Percentiles rank a stretch among this genome's conserved stretches.
Evolutionary conservation across 2,888 invertebrate species (phyloP).

Genomic region (Diloba caeruleocephala): DNA sequence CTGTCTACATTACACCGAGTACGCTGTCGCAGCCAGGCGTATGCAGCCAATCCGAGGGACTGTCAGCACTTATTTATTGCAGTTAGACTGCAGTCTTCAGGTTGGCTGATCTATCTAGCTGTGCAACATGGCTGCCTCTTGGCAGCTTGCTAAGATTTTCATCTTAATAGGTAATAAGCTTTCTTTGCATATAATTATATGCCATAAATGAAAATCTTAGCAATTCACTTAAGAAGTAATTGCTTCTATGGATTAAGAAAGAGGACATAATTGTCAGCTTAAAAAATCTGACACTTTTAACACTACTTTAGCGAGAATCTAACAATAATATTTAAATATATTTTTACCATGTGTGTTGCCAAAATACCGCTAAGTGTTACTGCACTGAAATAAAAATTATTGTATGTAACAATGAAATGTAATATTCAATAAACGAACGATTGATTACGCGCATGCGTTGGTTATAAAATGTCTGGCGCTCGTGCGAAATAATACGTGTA

Average conservation of each 20-base stretch:
- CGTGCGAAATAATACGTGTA: constrained; percentile 68
- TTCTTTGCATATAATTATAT: too few species aligned
- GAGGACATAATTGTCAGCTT: not conserved
- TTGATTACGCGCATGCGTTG: constrained; percentile 49
- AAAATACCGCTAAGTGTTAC: too few species aligned
- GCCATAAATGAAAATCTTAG: constrained; percentile 23
- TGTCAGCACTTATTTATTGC: constrained; percentile 39
- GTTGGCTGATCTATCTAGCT: constrained; percentile 24
- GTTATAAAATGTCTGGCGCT: constrained; percentile 60
- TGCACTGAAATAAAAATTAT: constrained; percentile 1
- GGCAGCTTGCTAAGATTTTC: too few species aligned
- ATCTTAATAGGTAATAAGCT: too few species aligned
- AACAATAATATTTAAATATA: not conserved
- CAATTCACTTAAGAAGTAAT: constrained; percentile 22
- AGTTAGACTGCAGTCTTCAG: constrained; percentile 14
- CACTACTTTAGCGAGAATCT: not conserved
- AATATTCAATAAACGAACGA: constrained; percentile 47
- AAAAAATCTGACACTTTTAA: not conserved
- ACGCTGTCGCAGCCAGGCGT: not conserved
- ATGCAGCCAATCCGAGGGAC: constrained; percentile 9
- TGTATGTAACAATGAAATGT: constrained; percentile 28
- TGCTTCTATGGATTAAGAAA: constrained; percentile 13
- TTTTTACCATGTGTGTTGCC: constrained; percentile 16
- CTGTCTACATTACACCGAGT: not conserved
- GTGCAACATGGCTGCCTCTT: not conserved